A percentile compares a stretch with the other conserved stretches of the same genome.
Conservation (phyloP, 2,797 vertebrate genomes). For the Sebastes hubbsi region DNA sequence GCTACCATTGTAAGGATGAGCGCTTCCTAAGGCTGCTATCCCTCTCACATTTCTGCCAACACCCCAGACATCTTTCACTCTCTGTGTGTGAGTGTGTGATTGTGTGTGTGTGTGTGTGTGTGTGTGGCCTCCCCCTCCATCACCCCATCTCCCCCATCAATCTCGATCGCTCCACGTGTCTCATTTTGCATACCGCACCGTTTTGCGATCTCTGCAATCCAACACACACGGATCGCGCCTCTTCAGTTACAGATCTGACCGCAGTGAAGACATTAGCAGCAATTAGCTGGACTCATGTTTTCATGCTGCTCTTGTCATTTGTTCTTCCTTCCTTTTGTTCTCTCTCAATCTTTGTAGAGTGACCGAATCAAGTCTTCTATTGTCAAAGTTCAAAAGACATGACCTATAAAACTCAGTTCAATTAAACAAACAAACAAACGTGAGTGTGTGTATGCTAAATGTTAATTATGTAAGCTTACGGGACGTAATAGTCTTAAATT, state of each 20-base stretch:
- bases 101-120: background rate
- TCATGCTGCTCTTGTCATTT: background rate
- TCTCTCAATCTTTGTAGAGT: background rate
- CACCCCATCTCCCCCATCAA: slow-evolving; percentile 37
- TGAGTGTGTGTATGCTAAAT: background rate
- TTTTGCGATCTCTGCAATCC: slow-evolving; percentile 12
- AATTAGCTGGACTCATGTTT: slow-evolving; percentile 5
- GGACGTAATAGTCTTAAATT: slow-evolving; percentile 43
- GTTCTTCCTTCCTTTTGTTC: background rate
- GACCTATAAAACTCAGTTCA: background rate
- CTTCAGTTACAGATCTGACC: slow-evolving; percentile 44
- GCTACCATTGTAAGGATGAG: slow-evolving; percentile 69
- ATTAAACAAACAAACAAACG: slow-evolving; percentile 9
- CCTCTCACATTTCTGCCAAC: slow-evolving; percentile 71
- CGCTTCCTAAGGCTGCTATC: slow-evolving; percentile 58
- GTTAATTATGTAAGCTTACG: slow-evolving; percentile 31
- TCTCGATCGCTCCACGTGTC: slow-evolving; percentile 24
- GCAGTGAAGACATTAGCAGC: slow-evolving; percentile 26
- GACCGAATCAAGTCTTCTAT: background rate
- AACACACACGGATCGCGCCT: slow-evolving; percentile 14
- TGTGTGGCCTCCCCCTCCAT: slow-evolving; percentile 14
- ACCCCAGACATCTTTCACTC: slow-evolving; percentile 45
- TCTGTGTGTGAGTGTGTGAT: slow-evolving; percentile 5
- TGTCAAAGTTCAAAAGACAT: slow-evolving; percentile 9
- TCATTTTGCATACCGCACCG: slow-evolving; percentile 37